These are phyloP conservation scores for Tetramorium alpestre DNA, from an alignment of 1,140 invertebrate genomes.

Conservation along the genomic window DNA sequence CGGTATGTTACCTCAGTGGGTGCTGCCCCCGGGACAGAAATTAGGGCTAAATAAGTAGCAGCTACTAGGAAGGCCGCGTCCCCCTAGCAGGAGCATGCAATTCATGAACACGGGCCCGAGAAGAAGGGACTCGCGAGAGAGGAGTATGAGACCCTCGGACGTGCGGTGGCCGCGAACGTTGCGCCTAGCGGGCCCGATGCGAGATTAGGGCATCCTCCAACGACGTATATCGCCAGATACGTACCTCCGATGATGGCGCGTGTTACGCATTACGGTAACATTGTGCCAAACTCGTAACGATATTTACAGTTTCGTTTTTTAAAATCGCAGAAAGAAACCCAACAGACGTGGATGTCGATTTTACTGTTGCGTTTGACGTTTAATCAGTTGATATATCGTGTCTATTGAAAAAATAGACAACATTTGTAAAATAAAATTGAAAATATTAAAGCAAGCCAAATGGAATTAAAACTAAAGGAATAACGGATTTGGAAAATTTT, in stretches of 20 bases:
- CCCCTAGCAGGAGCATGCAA: conserved; percentile 55
- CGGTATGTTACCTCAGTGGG: conserved; percentile 4
- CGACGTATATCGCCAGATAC: conserved; percentile 69
- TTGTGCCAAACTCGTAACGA: conserved; percentile 40
- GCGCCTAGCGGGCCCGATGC: conserved; percentile 71
- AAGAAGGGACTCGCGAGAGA: conserved; percentile 7
- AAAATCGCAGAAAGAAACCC: not conserved
- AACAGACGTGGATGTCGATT: not conserved
- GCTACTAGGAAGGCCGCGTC: conserved; percentile 68
- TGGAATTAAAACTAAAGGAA: not conserved
- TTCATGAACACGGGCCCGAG: conserved; percentile 61
- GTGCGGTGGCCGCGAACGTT: conserved; percentile 63
- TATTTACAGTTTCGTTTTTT: conserved; percentile 3
- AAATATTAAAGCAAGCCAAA: not conserved
- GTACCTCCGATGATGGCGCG: conserved; percentile 56
- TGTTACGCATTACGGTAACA: conserved; percentile 68
- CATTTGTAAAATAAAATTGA: not conserved
- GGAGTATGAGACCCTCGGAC: conserved; percentile 19
- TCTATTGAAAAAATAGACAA: not conserved
- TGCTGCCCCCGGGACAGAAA: conserved; percentile 67
- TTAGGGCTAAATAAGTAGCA: conserved; percentile 72
- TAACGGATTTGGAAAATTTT: not conserved
- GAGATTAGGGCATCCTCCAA: conserved; percentile 73
- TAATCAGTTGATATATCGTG: not conserved
- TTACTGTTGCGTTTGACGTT: not conserved